These are phyloP conservation scores for Tortricodes alternella DNA, from an alignment of 2,888 invertebrate genomes.

Conservation along the genomic window DNA sequence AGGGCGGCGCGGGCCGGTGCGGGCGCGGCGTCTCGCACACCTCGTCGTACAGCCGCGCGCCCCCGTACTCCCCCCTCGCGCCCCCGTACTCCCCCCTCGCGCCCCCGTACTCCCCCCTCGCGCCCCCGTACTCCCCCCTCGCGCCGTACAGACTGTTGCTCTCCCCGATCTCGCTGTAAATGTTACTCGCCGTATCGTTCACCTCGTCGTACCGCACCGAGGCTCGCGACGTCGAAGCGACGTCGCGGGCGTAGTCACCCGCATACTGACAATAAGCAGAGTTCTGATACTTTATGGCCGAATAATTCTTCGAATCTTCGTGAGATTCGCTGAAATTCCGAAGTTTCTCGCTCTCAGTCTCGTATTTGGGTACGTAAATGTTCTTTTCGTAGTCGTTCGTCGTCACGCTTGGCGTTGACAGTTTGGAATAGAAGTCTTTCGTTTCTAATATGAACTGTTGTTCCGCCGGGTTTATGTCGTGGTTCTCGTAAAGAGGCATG, in stretches of 20 bases:
- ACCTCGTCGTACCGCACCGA: slow-evolving; percentile 64
- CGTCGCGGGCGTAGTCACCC: slow-evolving; percentile 42
- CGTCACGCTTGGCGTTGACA: slow-evolving; percentile 54
- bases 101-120: too few relatives aligned
- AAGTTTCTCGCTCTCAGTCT: slow-evolving; percentile 66
- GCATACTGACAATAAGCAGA: slow-evolving; percentile 55
- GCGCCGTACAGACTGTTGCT: slow-evolving; percentile 39
- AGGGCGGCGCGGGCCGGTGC: slow-evolving; percentile 84
- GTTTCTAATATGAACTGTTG: slow-evolving; percentile 70
- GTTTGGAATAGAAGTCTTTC: slow-evolving; percentile 72
- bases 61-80: too few relatives aligned
- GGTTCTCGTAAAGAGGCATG: slow-evolving; percentile 65
- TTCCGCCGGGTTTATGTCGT: slow-evolving; percentile 60
- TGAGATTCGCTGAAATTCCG: slow-evolving; percentile 66
- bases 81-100: slow-evolving; percentile 58
- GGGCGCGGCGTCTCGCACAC: slow-evolving; percentile 77
- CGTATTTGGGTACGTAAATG: slow-evolving; percentile 69
- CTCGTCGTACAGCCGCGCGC: slow-evolving; percentile 68
- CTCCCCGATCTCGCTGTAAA: slow-evolving; percentile 71
- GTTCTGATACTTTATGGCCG: slow-evolving; percentile 69
- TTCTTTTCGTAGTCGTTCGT: slow-evolving; percentile 70
- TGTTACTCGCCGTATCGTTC: slow-evolving; percentile 63
- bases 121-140: slow-evolving; percentile 48
- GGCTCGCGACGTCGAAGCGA: slow-evolving; percentile 46
- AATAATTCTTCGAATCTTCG: slow-evolving; percentile 74